Evolutionary conservation across 2,797 vertebrate genomes (phyloP).

Genomic region (Mergus octosetaceus): DNA sequence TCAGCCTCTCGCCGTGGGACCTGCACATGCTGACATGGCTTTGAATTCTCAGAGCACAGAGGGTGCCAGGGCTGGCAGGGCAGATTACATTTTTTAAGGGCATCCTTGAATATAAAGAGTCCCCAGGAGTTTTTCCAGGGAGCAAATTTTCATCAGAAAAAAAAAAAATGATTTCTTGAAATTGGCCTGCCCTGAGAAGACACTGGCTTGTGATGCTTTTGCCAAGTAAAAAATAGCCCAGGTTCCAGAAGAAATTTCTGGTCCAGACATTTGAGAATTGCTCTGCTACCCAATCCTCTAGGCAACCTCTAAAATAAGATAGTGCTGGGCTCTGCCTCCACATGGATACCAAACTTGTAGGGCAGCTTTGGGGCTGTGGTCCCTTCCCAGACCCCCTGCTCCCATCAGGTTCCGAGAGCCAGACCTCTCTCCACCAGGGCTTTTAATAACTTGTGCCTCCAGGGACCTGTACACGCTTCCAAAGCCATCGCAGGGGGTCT

Average conservation of each 20-base stretch:
- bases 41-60: neutral
- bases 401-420: neutral
- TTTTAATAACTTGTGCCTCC: neutral
- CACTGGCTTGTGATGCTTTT: constrained; percentile 18
- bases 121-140: constrained; percentile 23
- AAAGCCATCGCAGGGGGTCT: neutral
- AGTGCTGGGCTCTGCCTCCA: neutral
- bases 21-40: accelerated
- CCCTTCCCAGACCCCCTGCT: neutral
- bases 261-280: neutral
- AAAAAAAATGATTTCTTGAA: constrained; percentile 11
- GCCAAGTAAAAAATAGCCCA: constrained; percentile 27
- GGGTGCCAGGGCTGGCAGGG: neutral
- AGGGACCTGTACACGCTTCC: neutral
- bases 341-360: neutral
- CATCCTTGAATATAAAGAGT: neutral
- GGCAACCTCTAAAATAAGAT: constrained; percentile 12
- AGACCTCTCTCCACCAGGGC: neutral
- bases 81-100: neutral
- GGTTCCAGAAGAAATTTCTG: neutral
- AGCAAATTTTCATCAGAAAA: neutral
- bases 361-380: neutral
- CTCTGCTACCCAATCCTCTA: constrained; percentile 10
- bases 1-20: neutral
- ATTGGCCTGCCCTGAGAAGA: constrained; percentile 12